Conservation (phyloP, 2,113 vertebrate species). For the Dunckerocampus dactyliophorus region DNA sequence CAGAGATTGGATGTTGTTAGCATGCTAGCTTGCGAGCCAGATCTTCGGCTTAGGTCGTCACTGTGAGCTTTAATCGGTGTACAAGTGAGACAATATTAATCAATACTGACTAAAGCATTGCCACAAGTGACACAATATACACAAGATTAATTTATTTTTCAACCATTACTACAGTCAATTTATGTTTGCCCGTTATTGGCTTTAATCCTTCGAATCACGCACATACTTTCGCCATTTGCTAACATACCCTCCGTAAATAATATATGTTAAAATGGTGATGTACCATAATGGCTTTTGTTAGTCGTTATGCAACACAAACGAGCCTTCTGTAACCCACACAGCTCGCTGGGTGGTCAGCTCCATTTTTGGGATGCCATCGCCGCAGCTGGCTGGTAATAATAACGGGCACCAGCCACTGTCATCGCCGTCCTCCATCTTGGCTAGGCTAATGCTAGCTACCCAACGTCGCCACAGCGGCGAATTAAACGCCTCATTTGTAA, state of each 20-base stretch:
- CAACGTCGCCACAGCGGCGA: not conserved
- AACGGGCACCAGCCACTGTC: slow-evolving; percentile 59
- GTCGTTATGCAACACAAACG: not conserved
- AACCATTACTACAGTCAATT: slow-evolving; percentile 9
- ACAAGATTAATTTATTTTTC: not conserved
- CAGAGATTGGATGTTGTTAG: slow-evolving; percentile 8
- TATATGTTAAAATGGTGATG: not conserved
- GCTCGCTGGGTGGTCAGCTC: too few species aligned
- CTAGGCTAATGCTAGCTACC: slow-evolving; percentile 58
- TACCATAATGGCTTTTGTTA: fast-evolving
- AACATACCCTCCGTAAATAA: slow-evolving; percentile 24
- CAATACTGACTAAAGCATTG: not conserved
- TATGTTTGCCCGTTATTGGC: not conserved
- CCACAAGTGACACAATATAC: not conserved
- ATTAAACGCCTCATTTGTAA: not conserved
- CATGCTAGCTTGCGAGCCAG: slow-evolving; percentile 6
- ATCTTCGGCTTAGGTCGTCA: not conserved
- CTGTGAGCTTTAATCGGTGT: not conserved
- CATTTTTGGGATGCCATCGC: slow-evolving; percentile 6
- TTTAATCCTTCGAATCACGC: slow-evolving; percentile 2
- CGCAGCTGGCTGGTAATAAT: slow-evolving; percentile 32
- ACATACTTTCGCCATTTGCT: slow-evolving; percentile 41
- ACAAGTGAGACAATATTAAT: not conserved
- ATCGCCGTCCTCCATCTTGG: slow-evolving; percentile 40
- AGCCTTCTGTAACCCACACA: too few species aligned